Evolutionary conservation across 2,113 vertebrate genomes (phyloP).

Genomic region (Pluvianellus socialis): DNA sequence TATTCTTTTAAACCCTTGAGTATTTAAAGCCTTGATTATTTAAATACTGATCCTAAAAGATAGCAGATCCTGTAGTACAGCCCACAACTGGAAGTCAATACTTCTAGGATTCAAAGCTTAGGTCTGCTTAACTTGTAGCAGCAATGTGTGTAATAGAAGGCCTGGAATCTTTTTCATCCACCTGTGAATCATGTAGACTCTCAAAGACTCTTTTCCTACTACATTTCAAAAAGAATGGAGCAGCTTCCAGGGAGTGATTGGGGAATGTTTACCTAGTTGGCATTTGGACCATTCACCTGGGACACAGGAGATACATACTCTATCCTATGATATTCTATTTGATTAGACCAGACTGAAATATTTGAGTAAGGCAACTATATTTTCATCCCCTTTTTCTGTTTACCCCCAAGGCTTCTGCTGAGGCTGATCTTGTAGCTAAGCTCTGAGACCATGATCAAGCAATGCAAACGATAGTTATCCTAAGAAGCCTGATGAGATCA

Average conservation of each 20-base stretch:
- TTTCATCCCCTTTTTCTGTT: neutral
- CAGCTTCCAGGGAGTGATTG: neutral
- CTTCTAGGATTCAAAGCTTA: neutral
- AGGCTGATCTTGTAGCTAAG: neutral
- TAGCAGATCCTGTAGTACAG: neutral
- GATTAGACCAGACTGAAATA: neutral
- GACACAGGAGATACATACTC: neutral
- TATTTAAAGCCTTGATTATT: neutral
- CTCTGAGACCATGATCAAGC: neutral
- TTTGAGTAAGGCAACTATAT: neutral
- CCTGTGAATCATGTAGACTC: neutral
- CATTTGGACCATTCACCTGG: neutral
- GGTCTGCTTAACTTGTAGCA: neutral
- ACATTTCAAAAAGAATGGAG: neutral
- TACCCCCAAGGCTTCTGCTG: neutral
- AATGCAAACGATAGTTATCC: neutral
- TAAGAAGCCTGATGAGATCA: neutral
- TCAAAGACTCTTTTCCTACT: neutral
- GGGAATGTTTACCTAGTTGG: neutral
- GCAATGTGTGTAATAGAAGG: accelerated
- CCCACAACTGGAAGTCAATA: neutral
- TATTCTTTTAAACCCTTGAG: neutral
- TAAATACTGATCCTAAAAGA: neutral
- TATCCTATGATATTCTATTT: neutral
- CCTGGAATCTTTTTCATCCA: neutral